Conservation (phyloP, 2,888 invertebrate genomes). For the Cephus rjabovi region DNA sequence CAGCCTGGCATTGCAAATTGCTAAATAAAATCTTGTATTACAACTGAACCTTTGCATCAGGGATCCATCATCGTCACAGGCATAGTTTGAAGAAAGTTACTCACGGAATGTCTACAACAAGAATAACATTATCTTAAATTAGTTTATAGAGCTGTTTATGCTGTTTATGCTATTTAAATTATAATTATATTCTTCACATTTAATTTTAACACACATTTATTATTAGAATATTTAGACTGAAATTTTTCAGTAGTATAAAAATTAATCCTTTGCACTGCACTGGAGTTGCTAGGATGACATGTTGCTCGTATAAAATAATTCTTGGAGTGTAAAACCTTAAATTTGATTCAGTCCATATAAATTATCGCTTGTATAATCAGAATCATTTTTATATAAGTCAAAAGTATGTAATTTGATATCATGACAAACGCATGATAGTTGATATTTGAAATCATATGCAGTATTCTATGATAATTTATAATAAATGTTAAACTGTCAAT, state of each 20-base stretch:
- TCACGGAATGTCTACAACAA: neutral
- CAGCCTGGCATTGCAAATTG: slow-evolving; percentile 59
- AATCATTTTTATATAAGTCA: neutral
- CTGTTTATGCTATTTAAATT: neutral
- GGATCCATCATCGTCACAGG: neutral
- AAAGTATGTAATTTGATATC: neutral
- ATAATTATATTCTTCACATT: neutral
- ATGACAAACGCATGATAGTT: neutral
- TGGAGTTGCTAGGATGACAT: too few species aligned
- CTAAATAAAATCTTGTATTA: neutral
- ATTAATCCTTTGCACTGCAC: neutral
- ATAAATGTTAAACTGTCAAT: neutral
- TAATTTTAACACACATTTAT: neutral
- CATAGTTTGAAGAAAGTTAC: neutral
- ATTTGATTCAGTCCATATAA: neutral
- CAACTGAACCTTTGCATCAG: neutral
- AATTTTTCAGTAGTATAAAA: neutral
- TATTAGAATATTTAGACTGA: neutral
- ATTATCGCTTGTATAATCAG: neutral
- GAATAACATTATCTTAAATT: neutral
- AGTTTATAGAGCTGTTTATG: neutral
- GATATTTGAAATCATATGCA: neutral
- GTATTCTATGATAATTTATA: neutral
- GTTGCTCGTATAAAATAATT: too few species aligned
- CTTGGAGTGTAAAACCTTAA: too few species aligned